Percentiles rank a stretch among this genome's conserved stretches.
Conservation (phyloP, 1,140 invertebrate species). For the Hermetia illucens region DNA sequence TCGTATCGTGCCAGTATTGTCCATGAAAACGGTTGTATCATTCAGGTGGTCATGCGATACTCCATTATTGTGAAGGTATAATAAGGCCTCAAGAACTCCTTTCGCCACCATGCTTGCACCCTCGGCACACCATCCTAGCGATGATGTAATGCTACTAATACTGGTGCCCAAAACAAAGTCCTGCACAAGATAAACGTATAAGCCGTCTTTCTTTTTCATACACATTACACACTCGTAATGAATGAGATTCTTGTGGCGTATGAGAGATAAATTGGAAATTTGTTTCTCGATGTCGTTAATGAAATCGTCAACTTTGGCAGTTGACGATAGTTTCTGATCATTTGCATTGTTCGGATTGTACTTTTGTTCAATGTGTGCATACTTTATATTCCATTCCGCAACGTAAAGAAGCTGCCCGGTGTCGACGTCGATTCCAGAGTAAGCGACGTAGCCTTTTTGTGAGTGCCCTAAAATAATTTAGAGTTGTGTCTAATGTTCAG, state of each 20-base stretch:
- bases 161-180: conserved; percentile 46
- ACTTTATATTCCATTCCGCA: conserved; percentile 53
- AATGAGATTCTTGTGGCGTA: conserved; percentile 56
- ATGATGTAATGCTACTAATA: conserved; percentile 20
- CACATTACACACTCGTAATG: conserved; percentile 57
- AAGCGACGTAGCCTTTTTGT: conserved; percentile 48
- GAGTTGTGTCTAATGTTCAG: conserved; percentile 5
- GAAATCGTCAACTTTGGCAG: conserved; percentile 24
- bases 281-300: conserved; percentile 55
- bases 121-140: conserved; percentile 27
- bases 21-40: conserved; percentile 49
- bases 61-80: conserved; percentile 61
- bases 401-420: conserved; percentile 52
- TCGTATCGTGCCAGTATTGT: conserved; percentile 37
- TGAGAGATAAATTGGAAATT: conserved; percentile 45
- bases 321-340: conserved; percentile 17
- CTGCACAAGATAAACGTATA: conserved; percentile 44
- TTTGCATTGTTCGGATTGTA: conserved; percentile 11
- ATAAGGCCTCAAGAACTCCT: conserved; percentile 48
- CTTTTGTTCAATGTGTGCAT: conserved; percentile 20
- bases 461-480: conserved; percentile 38
- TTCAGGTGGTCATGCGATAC: conserved; percentile 63
- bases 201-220: conserved; percentile 38
- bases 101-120: conserved; percentile 35
- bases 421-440: conserved; percentile 47